Conservation (phyloP, 2,113 vertebrate genomes). For the Sialia sialis region DNA sequence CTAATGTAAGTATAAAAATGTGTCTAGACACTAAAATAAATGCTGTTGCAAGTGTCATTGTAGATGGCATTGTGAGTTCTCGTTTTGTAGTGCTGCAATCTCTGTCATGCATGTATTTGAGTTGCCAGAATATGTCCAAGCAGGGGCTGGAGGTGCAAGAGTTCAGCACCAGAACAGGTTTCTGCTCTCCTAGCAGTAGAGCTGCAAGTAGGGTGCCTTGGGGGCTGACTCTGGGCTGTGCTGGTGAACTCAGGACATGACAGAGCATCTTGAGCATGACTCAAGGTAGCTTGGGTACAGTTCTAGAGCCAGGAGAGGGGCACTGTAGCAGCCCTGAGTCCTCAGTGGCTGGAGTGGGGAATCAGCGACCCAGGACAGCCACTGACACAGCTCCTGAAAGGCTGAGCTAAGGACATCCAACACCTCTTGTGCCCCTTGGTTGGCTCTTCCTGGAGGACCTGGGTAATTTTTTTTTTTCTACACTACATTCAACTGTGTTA, state of each 20-base stretch:
- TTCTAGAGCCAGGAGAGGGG: not conserved
- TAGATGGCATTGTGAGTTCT: not conserved
- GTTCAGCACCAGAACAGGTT: not conserved
- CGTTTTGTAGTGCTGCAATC: not conserved
- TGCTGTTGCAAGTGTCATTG: not conserved
- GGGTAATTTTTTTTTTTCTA: not conserved
- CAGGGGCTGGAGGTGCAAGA: fast-evolving
- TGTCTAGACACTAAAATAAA: not conserved
- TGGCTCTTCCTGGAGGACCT: not conserved
- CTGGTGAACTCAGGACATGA: not conserved
- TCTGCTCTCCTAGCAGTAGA: not conserved
- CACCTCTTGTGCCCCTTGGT: not conserved
- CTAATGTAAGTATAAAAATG: not conserved
- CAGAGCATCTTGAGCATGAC: not conserved
- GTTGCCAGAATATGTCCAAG: not conserved
- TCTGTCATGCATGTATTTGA: not conserved
- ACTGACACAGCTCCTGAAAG: not conserved
- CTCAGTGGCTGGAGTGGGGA: not conserved
- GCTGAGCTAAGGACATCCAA: not conserved
- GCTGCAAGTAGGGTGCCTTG: not conserved
- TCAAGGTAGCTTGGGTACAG: too few relatives aligned
- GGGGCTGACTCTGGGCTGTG: not conserved
- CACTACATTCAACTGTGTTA: not conserved
- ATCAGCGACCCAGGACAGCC: not conserved
- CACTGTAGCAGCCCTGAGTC: fast-evolving